Percentiles rank a stretch among this genome's conserved stretches.
These are phyloP conservation scores for Eurystomus glaucurus DNA, from an alignment of 2,797 vertebrate genomes.

Conservation along the genomic window DNA sequence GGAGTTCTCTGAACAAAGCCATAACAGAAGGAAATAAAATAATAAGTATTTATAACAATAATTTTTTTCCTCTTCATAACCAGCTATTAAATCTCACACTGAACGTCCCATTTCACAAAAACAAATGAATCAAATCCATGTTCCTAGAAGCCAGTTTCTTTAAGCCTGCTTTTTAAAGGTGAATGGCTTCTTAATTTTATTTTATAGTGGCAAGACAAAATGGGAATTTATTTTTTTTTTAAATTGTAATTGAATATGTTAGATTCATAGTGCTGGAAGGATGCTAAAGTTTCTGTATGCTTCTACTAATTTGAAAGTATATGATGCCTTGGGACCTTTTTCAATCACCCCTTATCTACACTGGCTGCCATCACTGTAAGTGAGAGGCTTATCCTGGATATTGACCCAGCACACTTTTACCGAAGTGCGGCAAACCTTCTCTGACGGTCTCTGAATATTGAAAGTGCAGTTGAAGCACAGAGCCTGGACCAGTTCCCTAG, in stretches of 20 bases:
- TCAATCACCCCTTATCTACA: constrained; percentile 24
- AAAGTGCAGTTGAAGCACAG: background rate
- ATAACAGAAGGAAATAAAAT: constrained; percentile 45
- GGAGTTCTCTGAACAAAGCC: constrained; percentile 20
- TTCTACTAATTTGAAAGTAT: background rate
- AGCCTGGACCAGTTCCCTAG: accelerated
- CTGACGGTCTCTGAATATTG: background rate
- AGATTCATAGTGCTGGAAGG: background rate
- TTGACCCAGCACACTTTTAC: background rate
- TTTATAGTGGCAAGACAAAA: constrained; percentile 33
- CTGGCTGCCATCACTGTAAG: background rate
- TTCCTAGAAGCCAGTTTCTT: constrained; percentile 2
- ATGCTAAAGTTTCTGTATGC: background rate
- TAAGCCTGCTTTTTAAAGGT: background rate
- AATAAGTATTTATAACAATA: background rate
- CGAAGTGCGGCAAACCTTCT: background rate
- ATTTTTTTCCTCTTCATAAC: constrained; percentile 23
- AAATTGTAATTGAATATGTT: background rate
- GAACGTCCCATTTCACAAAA: constrained; percentile 3
- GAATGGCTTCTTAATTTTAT: constrained; percentile 27
- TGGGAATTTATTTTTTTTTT: background rate
- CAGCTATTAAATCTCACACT: background rate
- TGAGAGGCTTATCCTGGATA: constrained; percentile 7
- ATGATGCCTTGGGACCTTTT: constrained; percentile 20
- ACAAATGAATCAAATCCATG: background rate